phyloP scores from a whole-genome alignment of 2,888 invertebrate species.

The Protonemura montana region DNA sequence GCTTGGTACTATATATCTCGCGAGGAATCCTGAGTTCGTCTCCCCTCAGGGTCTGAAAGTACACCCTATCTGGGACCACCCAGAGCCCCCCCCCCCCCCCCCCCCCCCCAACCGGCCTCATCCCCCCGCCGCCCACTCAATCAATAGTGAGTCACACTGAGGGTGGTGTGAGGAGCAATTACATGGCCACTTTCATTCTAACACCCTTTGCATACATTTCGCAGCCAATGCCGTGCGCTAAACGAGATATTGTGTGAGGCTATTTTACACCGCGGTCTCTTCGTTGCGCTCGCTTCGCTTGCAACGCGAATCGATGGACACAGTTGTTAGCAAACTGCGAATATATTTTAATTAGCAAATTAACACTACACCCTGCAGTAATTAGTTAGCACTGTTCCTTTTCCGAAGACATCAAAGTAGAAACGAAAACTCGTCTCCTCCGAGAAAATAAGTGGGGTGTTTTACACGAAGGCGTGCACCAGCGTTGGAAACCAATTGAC shows the following conservation, averaged over 20 bases:
- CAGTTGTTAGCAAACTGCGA: not conserved
- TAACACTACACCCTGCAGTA: not conserved
- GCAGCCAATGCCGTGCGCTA: constrained; percentile 50
- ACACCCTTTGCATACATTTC: constrained; percentile 64
- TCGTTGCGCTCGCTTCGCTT: not conserved
- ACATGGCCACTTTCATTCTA: constrained; percentile 64
- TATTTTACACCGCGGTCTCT: not conserved
- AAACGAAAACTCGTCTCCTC: not conserved
- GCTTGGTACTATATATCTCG: not conserved
- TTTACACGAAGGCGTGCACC: too few species aligned
- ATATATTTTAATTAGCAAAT: not conserved
- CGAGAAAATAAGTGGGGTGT: not conserved
- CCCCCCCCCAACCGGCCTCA: constrained; percentile 47
- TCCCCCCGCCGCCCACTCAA: constrained; percentile 55
- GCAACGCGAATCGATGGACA: not conserved
- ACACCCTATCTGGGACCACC: constrained; percentile 41
- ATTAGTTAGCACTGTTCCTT: not conserved
- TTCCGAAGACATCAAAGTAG: not conserved
- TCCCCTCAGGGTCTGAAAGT: constrained; percentile 28
- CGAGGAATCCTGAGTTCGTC: constrained; percentile 27
- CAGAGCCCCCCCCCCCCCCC: constrained; percentile 48
- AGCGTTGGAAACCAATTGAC: not conserved
- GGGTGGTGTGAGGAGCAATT: constrained; percentile 58
- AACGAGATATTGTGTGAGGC: not conserved
- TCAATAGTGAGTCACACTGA: constrained; percentile 61